These are phyloP conservation scores for Heterotilapia buettikoferi DNA, from an alignment of 2,113 vertebrate species.

Conservation along the genomic window DNA sequence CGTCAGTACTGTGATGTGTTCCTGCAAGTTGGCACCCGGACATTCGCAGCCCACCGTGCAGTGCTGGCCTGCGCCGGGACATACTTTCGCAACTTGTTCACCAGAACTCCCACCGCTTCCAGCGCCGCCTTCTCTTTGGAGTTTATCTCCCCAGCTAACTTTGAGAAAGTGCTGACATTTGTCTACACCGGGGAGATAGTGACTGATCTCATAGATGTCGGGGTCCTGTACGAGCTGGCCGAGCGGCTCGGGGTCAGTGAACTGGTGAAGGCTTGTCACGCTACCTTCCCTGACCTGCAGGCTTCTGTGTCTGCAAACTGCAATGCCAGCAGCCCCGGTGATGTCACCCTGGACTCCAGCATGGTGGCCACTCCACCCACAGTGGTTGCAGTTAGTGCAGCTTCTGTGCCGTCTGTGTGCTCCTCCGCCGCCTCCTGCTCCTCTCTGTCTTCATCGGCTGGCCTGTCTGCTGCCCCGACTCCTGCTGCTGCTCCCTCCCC, in stretches of 20 bases:
- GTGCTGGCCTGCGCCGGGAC: slow-evolving; percentile 85
- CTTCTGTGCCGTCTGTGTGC: slow-evolving; percentile 35
- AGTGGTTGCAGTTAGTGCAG: not conserved
- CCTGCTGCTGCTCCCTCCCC: slow-evolving; percentile 55
- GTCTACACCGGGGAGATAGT: slow-evolving; percentile 92
- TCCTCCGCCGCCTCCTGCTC: slow-evolving; percentile 63
- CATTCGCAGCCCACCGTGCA: slow-evolving; percentile 87
- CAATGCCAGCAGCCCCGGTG: not conserved
- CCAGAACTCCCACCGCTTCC: slow-evolving; percentile 60
- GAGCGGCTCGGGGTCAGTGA: slow-evolving; percentile 87
- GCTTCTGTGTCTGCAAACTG: slow-evolving; percentile 66
- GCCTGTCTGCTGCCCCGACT: slow-evolving; percentile 49
- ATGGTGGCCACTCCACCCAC: slow-evolving; percentile 29
- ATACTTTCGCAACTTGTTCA: slow-evolving; percentile 90
- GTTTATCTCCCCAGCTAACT: slow-evolving; percentile 88
- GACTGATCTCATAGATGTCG: slow-evolving; percentile 91
- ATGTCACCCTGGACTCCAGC: slow-evolving; percentile 25
- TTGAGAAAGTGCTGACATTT: slow-evolving; percentile 93
- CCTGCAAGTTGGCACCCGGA: slow-evolving; percentile 86
- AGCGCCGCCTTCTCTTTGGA: slow-evolving; percentile 82
- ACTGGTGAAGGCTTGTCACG: slow-evolving; percentile 85
- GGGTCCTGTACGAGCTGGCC: slow-evolving; percentile 90
- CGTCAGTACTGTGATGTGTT: slow-evolving; percentile 90
- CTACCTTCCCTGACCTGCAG: slow-evolving; percentile 91
- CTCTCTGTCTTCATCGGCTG: slow-evolving; percentile 48